phyloP scores from a whole-genome alignment of 2,113 vertebrate genomes.

The Albula goreensis region DNA sequence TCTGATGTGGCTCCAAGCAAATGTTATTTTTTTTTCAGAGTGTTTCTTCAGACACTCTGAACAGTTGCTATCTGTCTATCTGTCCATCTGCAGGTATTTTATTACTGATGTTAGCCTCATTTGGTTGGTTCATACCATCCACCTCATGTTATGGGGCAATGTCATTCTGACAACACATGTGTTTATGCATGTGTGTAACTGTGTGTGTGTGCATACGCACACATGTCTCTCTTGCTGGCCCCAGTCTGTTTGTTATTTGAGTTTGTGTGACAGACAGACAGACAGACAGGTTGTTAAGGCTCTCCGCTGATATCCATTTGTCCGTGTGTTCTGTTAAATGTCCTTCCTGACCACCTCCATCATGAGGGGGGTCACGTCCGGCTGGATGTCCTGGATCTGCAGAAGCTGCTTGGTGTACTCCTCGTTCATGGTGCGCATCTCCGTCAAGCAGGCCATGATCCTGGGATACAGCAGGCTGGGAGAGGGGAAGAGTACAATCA shows the following conservation, averaged over 20 bases:
- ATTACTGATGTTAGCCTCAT: too few relatives aligned
- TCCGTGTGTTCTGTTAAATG: slow-evolving; percentile 11
- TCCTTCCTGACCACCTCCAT: slow-evolving; percentile 70
- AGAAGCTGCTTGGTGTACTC: slow-evolving; percentile 69
- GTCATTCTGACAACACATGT: background rate
- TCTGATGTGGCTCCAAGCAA: too few relatives aligned
- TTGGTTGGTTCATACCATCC: too few relatives aligned
- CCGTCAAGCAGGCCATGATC: slow-evolving; percentile 74
- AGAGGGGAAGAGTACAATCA: background rate
- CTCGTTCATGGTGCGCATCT: slow-evolving; percentile 73
- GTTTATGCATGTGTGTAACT: background rate
- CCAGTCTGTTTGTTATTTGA: too few relatives aligned
- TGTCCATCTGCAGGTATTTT: background rate
- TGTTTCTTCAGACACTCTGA: background rate
- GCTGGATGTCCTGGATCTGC: slow-evolving; percentile 73
- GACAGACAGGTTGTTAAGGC: too few relatives aligned
- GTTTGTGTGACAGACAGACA: too few relatives aligned
- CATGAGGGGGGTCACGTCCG: slow-evolving; percentile 68
- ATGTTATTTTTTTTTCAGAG: too few relatives aligned
- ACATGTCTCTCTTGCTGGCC: background rate
- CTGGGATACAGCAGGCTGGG: slow-evolving; percentile 76
- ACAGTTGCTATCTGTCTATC: background rate
- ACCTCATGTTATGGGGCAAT: too few relatives aligned
- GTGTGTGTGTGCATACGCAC: background rate
- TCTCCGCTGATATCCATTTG: background rate